phyloP scores from a whole-genome alignment of 1,140 invertebrate species.

The Babylonia areolata region DNA sequence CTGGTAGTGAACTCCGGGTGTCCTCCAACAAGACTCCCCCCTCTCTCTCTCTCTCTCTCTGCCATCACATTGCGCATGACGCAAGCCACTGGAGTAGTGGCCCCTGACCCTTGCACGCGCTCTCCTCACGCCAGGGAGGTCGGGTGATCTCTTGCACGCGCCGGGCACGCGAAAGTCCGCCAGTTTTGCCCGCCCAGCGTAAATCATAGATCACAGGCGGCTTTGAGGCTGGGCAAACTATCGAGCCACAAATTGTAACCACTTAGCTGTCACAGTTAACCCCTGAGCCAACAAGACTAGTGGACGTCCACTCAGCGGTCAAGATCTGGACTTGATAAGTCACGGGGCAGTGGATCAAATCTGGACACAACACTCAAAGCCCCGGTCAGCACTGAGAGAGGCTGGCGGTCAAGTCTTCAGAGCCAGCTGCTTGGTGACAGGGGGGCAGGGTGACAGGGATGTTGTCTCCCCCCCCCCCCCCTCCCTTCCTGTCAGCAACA shows the following conservation, averaged over 20 bases:
- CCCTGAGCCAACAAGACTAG: background rate
- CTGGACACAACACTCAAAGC: too few species aligned
- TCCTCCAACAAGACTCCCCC: too few species aligned
- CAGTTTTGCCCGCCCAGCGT: background rate
- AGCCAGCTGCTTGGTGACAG: too few species aligned
- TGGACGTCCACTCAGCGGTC: background rate
- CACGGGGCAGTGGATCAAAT: background rate
- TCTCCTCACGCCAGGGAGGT: background rate
- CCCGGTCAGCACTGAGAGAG: too few species aligned
- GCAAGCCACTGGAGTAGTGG: background rate
- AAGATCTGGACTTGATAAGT: background rate
- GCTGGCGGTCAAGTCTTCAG: too few species aligned
- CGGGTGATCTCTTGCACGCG: background rate
- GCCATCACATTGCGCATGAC: too few species aligned
- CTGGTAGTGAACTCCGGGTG: too few species aligned
- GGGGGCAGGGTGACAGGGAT: too few species aligned
- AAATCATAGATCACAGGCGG: conserved; percentile 7
- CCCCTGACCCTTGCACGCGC: background rate
- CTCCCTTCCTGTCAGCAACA: too few species aligned
- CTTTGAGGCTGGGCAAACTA: background rate
- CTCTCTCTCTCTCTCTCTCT: too few species aligned
- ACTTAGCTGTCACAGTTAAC: background rate
- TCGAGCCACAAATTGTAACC: background rate
- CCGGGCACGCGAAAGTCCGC: background rate
- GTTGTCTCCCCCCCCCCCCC: too few species aligned